Base-by-base conservation (phyloP, 2,888 invertebrate genomes). In the Pherbina coryleti region DNA sequence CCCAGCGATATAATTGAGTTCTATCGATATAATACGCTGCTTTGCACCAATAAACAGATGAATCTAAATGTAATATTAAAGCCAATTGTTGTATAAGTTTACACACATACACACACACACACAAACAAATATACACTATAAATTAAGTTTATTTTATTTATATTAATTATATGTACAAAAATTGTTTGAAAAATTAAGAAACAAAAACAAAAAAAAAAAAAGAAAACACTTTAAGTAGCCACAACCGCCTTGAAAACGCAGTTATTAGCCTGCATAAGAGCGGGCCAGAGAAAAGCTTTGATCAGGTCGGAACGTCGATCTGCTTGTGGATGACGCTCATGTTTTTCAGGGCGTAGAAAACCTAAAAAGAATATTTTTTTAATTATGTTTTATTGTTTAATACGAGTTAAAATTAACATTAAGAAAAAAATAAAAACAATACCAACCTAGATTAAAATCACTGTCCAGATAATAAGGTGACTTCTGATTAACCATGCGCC, bases 171-270 rank as follows among this genome's bases (percentile, higher is more conserved):
- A 74, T 78, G 60, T 77, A 75, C 72, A 31, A 49, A 53, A 55
- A 69, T 44, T 69, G 37, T 66, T 64, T 66, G 44, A 34, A 57
- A 49, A 75, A 77, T 73, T 79, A 62, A 53, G 75, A 60, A 74
- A n/a, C n/a, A n/a, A 73, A 79, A 75, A 72, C 78, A 79, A 78
- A 81, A 75, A 81, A 37, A 51, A 77, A 69, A 60, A 34, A 28
- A 60, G 37, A 19, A 49, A 31, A 51, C 22, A 60, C 19, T 49
- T 77, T 90, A 96, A 77, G 97, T 97, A 81, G 96, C 92, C 60
- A 97, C 96, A 34, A 97, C 94, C 2, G 96, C 97, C 88, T 96
- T 94, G 90, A 95, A 94, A 78, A 96, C 94, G 88, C 95, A 96
- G 62, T 92, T 92, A 83, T 93, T 93, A 31, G 93, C 93, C 81